These are phyloP conservation scores for Drosophila athabasca DNA, from an alignment of 1,140 invertebrate genomes.

Conservation along the genomic window DNA sequence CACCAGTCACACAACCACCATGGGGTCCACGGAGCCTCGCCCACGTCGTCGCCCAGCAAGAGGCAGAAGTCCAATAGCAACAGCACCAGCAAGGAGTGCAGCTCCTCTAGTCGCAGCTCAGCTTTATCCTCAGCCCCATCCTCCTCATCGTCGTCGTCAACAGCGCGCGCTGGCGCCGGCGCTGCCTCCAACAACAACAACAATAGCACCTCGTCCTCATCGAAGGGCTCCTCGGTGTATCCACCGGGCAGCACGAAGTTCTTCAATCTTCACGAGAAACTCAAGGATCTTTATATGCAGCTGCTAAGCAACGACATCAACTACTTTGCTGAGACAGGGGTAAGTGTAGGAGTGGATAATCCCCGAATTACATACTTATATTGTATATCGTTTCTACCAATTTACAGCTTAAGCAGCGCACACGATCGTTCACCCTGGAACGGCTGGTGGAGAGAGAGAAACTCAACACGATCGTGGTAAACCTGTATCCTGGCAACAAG, in stretches of 20 bases:
- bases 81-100: slow-evolving; percentile 60
- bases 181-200: slow-evolving; percentile 13
- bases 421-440: slow-evolving; percentile 90
- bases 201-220: slow-evolving; percentile 12
- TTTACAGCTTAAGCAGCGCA: slow-evolving; percentile 76
- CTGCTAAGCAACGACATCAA: slow-evolving; percentile 77
- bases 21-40: slow-evolving; percentile 56
- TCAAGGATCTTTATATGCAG: slow-evolving; percentile 85
- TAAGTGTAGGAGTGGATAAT: slow-evolving; percentile 39
- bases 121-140: slow-evolving; percentile 58
- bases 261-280: slow-evolving; percentile 86
- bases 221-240: slow-evolving; percentile 17
- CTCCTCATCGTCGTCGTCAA: slow-evolving; percentile 37
- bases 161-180: slow-evolving; percentile 44
- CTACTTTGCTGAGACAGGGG: slow-evolving; percentile 75
- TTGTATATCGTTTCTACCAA: not conserved
- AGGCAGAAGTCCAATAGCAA: slow-evolving; percentile 70
- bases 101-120: slow-evolving; percentile 72
- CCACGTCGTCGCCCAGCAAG: slow-evolving; percentile 76
- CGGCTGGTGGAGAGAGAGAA: slow-evolving; percentile 92
- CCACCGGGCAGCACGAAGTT: slow-evolving; percentile 63
- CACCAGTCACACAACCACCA: slow-evolving; percentile 66
- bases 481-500: slow-evolving; percentile 95
- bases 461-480: slow-evolving; percentile 94
- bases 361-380: not conserved